These are phyloP conservation scores for Drosophila arizonae DNA, from an alignment of 1,140 invertebrate genomes.

Conservation along the genomic window DNA sequence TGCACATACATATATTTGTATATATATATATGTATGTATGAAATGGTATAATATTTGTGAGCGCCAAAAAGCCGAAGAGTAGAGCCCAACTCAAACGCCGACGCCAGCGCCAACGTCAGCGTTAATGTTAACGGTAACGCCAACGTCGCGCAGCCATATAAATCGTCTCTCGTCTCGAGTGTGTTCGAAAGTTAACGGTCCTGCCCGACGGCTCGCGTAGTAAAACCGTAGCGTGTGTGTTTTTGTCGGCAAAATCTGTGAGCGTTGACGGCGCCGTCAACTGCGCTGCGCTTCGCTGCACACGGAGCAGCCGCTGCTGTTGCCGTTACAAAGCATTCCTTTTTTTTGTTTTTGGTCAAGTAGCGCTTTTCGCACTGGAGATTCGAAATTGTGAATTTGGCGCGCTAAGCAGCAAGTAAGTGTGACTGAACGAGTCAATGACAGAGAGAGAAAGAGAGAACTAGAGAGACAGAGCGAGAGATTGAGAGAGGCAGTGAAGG, in stretches of 20 bases:
- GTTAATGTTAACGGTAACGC: not conserved
- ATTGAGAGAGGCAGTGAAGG: constrained; percentile 1
- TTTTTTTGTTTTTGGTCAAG: constrained; percentile 63
- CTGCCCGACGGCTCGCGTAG: constrained; percentile 59
- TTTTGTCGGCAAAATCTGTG: constrained; percentile 62
- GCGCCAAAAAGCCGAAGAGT: constrained; percentile 75
- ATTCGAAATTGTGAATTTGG: constrained; percentile 69
- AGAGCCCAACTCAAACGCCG: constrained; percentile 39
- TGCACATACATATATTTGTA: constrained; percentile 28
- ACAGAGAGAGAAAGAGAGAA: not conserved
- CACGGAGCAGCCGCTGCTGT: constrained; percentile 45
- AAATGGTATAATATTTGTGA: constrained; percentile 61
- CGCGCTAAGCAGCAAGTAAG: constrained; percentile 67
- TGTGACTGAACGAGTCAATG: constrained; percentile 23
- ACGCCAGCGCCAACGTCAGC: constrained; percentile 23
- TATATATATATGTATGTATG: constrained; percentile 44
- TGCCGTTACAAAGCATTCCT: constrained; percentile 10
- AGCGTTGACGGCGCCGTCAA: constrained; percentile 24
- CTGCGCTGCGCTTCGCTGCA: constrained; percentile 59
- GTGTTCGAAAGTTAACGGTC: constrained; percentile 41
- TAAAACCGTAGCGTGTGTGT: constrained; percentile 54
- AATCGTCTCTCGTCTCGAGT: constrained; percentile 53
- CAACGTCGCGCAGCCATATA: constrained; percentile 64
- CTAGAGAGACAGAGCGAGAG: not conserved
- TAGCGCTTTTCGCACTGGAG: constrained; percentile 43